A percentile compares a stretch with the other conserved stretches of the same genome.
These are phyloP conservation scores for Orestias chungarensis DNA, from an alignment of 2,797 vertebrate genomes.

Conservation along the genomic window DNA sequence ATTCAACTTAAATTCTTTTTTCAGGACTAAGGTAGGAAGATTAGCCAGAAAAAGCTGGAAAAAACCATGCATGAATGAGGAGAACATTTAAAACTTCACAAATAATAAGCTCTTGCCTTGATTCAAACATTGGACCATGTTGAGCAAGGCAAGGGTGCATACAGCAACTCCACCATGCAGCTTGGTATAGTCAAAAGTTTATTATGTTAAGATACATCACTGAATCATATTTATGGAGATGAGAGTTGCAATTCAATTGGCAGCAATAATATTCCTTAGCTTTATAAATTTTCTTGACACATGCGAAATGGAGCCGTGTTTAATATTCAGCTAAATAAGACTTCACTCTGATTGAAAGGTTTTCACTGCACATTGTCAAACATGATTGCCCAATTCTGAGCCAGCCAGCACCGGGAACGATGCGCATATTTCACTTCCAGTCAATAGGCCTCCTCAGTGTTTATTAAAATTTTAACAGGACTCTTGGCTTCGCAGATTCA, in stretches of 20 bases:
- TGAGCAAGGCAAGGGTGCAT: neutral
- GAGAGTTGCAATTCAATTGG: conserved; percentile 71
- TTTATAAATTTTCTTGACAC: conserved; percentile 81
- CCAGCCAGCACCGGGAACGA: conserved; percentile 74
- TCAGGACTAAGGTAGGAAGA: neutral
- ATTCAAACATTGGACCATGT: neutral
- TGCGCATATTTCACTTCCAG: conserved; percentile 85
- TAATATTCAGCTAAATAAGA: conserved; percentile 83
- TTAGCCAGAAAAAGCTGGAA: neutral
- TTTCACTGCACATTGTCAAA: conserved; percentile 84
- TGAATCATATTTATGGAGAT: conserved; percentile 74
- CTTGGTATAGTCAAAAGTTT: conserved; percentile 24
- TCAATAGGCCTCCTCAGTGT: conserved; percentile 82
- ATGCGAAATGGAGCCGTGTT: conserved; percentile 74
- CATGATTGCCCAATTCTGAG: conserved; percentile 79
- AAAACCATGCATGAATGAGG: neutral
- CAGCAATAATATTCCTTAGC: conserved; percentile 74
- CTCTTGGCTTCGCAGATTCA: conserved; percentile 80
- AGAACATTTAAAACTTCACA: neutral
- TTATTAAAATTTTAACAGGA: conserved; percentile 89
- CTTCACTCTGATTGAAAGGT: conserved; percentile 80
- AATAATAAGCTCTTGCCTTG: neutral
- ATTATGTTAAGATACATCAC: conserved; percentile 62
- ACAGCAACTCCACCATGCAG: neutral
- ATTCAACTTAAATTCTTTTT: neutral